Conservation (phyloP, 2,888 invertebrate species). For the Chouioia cunea region DNA sequence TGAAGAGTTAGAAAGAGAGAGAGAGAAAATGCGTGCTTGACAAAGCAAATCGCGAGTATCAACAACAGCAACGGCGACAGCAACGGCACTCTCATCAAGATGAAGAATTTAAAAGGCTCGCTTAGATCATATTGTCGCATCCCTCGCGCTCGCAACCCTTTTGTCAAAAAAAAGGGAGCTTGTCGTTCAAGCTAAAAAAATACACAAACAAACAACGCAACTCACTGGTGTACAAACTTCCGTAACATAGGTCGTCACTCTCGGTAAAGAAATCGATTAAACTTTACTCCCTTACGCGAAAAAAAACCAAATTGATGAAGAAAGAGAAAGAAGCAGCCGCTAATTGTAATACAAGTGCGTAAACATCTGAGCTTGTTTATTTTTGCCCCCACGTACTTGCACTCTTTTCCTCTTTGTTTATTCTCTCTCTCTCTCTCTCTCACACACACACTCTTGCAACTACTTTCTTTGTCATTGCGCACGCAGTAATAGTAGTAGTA, state of each 20-base stretch:
- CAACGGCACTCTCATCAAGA: no score
- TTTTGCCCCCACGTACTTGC: background rate
- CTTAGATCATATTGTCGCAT: constrained; percentile 21
- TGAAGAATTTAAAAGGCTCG: background rate
- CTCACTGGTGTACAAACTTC: background rate
- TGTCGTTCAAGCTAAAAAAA: background rate
- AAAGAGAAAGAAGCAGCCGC: constrained; percentile 1
- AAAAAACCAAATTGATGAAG: no score
- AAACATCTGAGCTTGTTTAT: constrained; percentile 4
- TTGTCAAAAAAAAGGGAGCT: background rate
- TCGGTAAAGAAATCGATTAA: constrained; percentile 21
- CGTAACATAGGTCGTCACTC: background rate
- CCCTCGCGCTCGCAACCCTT: background rate
- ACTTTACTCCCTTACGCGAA: background rate
- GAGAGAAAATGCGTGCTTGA: no score
- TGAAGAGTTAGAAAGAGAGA: constrained; percentile 12
- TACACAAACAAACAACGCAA: constrained; percentile 5
- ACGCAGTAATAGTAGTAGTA: background rate
- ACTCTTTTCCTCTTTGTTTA: constrained; percentile 11
- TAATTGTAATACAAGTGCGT: constrained; percentile 24
- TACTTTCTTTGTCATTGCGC: constrained; percentile 28
- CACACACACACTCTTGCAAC: no score
- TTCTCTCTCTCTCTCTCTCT: constrained; percentile 18
- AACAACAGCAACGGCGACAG: no score
- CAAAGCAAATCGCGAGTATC: no score